Evolutionary conservation across 2,888 invertebrate genomes (phyloP), one percentile per base, ranked within the genome.

Genomic region (Drosophila prostipennis): DNA sequence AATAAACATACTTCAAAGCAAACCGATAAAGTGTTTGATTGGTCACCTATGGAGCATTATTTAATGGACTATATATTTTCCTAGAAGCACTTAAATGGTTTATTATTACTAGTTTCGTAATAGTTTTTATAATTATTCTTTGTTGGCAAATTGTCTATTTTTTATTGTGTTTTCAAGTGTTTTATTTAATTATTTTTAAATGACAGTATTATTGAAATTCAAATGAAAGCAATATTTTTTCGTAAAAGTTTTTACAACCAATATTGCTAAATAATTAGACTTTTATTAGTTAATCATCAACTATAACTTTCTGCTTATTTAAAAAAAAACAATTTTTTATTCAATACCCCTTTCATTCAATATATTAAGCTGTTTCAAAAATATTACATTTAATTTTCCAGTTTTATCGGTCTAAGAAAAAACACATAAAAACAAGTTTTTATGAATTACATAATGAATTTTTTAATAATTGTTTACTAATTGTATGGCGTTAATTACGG

Each of bases 1-100:
- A 65, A 65, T 26, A 65, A 53, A 23, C 67, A 32, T n/a, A 34
- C 65, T 32, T 39, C 37, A 67, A 65, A 65, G 11, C 32, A 37
- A 39, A 45, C 43, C 54, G 64, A 26, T 23, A n/a, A 34, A 4
- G 29, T 26, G 11, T n/a, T 37, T 42, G 32, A 54, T 53, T 45
- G 63, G 43, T 57, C 16, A 19, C 54, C 54, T 29, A 39, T 19
- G 5, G 36, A n/a, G 55, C 19, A n/a, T 39, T 58, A 58, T 58
- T 58, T 55, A 58, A 58, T 55, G 39, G 11, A 23, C 49, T 29
- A 16, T 5, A 46, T 43, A 29, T 48, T 48, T 32, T 48, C 48
- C n/a, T 13, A 48, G 48, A 48, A 48, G 26, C 8, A 3, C 4
- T 26, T 26, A 43, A 7, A 0, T 13, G 0, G 14, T 26, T 43